Base-by-base conservation (phyloP, 2,888 invertebrate species). In the Drosophila vallismaia region DNA sequence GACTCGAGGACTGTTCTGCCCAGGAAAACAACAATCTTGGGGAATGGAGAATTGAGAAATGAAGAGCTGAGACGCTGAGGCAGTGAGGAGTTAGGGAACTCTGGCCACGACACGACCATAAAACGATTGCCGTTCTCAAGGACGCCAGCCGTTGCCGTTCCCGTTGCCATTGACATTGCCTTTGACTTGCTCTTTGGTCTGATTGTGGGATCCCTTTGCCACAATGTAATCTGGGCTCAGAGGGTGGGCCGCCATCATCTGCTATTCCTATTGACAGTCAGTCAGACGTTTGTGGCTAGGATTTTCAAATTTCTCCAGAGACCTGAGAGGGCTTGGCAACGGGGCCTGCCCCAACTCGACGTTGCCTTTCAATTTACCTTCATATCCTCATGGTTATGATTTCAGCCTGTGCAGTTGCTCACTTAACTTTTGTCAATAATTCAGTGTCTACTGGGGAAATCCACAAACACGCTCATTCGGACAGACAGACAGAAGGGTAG, bases 241-340 rank as follows among this genome's bases (percentile, higher is more conserved):
- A 14, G 24, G 14, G 24, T 38, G 40, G 40, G 28, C 5, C 9
- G 33, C 36, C 36, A 36, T 33, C 48, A 54, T 31, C 40, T 28
- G 12, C 29, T 29, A 28, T 45, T 40, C 48, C 69, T 55, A 60
- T 69, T 69, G 72, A 51, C 84, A 71, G 63, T 67, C 76, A 66
- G 71, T 70, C 79, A 76, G 60, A 71, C 55, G 54, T 71, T 64
- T 64, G 62, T 57, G 57, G 71, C 54, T 45, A 67, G 73, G 68
- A 70, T 84, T 86, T 69, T 44, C 51, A 81, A 80, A 84, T 84
- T 84, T 86, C 86, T 86, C 88, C 14, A 54, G 83, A 78, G 83
- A 88, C 50, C 42, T 19, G 19, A 2, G 2, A 1, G 19, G 2
- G 46, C 9, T 36, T 33, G 33, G 33, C 33, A 46, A 9, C 38